A percentile compares a stretch with the other conserved stretches of the same genome.
Conservation (phyloP, 2,888 invertebrate genomes). For the Lasiommata megera region DNA sequence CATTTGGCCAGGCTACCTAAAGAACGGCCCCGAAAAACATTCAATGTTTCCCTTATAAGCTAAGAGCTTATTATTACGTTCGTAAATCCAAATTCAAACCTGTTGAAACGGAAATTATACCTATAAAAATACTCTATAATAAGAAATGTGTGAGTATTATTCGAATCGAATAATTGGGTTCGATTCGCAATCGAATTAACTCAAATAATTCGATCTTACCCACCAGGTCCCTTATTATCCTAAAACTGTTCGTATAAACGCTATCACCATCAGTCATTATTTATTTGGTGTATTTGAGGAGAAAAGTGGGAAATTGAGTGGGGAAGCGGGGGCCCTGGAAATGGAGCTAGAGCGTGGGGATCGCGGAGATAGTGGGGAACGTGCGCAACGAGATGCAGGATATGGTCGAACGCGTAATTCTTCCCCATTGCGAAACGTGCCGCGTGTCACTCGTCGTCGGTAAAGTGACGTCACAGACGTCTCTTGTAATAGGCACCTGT, state of each 20-base stretch:
- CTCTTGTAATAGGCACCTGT: slow-evolving; percentile 69
- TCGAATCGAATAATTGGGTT: no score
- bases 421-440: slow-evolving; percentile 64
- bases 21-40: no score
- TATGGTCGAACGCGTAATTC: slow-evolving; percentile 65
- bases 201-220: no score
- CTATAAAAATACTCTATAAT: no score
- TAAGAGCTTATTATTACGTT: no score
- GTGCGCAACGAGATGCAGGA: slow-evolving; percentile 37
- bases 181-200: no score
- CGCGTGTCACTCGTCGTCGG: slow-evolving; percentile 56
- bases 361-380: slow-evolving; percentile 40
- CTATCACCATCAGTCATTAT: slow-evolving; percentile 14
- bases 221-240: no score
- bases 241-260: neutral
- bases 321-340: slow-evolving; percentile 53
- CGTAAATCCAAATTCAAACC: neutral
- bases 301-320: slow-evolving; percentile 51
- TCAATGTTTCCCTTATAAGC: no score
- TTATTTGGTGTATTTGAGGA: slow-evolving; percentile 29
- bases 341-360: slow-evolving; percentile 57
- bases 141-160: no score
- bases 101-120: neutral
- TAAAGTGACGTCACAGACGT: slow-evolving; percentile 57
- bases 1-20: no score